Conservation (phyloP, 2,113 vertebrate species). For the Alethe castanea region DNA sequence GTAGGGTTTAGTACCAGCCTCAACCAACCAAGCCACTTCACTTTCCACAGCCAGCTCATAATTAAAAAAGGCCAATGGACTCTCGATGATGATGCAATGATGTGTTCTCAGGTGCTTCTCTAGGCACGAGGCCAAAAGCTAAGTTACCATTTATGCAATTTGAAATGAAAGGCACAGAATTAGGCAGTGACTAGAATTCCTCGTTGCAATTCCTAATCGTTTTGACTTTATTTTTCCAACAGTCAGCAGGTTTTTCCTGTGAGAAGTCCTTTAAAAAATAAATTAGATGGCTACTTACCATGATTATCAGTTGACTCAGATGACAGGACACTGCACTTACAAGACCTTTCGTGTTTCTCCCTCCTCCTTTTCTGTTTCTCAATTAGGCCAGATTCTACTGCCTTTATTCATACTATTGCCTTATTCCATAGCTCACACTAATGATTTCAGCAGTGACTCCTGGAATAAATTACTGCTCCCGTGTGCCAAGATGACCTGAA, state of each 20-base stretch:
- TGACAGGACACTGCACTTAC: not conserved
- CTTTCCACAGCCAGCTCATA: constrained; percentile 17
- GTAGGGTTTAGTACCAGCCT: not conserved
- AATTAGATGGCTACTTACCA: not conserved
- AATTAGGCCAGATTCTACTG: constrained; percentile 11
- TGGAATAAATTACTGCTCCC: not conserved
- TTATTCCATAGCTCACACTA: not conserved
- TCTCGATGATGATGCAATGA: not conserved
- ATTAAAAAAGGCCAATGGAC: constrained; percentile 4
- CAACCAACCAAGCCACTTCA: constrained; percentile 19
- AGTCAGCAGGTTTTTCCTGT: constrained; percentile 8
- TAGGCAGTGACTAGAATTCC: constrained; percentile 1
- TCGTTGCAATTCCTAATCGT: not conserved
- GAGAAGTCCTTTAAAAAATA: not conserved
- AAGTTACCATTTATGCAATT: constrained; percentile 15
- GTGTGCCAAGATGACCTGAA: not conserved
- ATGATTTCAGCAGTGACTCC: constrained; percentile 5
- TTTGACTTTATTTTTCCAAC: constrained; percentile 1
- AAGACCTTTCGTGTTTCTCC: not conserved
- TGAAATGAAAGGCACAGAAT: constrained; percentile 38
- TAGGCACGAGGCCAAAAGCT: not conserved
- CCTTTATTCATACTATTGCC: not conserved
- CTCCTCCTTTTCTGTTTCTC: constrained; percentile 1
- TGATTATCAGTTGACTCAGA: constrained; percentile 22
- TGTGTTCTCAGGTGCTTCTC: constrained; percentile 28